Base-by-base conservation (phyloP, 2,888 invertebrate genomes). In the Cerastoderma edule region DNA sequence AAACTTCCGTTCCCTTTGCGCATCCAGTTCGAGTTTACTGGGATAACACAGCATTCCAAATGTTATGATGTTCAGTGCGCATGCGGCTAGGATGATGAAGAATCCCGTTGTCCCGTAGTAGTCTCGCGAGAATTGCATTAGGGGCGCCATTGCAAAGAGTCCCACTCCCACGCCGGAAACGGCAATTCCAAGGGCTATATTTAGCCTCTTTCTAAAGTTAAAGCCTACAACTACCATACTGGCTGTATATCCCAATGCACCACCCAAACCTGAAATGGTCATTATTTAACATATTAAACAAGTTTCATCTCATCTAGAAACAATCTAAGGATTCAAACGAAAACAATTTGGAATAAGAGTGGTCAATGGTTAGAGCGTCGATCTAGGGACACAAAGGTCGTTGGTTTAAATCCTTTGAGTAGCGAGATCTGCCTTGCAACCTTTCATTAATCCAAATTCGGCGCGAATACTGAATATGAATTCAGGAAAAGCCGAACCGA, bases 51-150 rank as follows among this genome's bases (percentile, higher is more conserved):
- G 22, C 0, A 56, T 22, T 8, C 80, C 80, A 30, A 80, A 77
- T 5, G 73, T 65, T 3, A 72, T 53, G 16, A 77, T 72, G 16
- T 80, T 74, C 0, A 69, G 46, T 16, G 68, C 28, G 22, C 74
- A 66, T 13, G 71, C 73, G 0, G 80, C 74, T 0, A 80, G 35
- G 50, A 72, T 69, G 3, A 80, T 66, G 64, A 80, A 80, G 44
- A 77, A 80, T 44, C 80, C 80, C 2, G 53, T 50, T 19, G 74
- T 67, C n/a, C 80, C 80, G 32, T 80, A 80, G n/a, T 46, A 67
- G 4, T 80, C 70, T n/a, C 72, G 63, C 2, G 75, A 27, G 19
- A 72, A 19, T 27, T 80, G 77, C 53, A 77, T 72, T 0, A 75
- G 1, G 5, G 80, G 80, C 10, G 80, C 73, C 53, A 80, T 64